Evolutionary conservation across 35 echinoderm and acorn worm species (phyloP).

Genomic region (Hemicentrotus pulcherrimus): DNA sequence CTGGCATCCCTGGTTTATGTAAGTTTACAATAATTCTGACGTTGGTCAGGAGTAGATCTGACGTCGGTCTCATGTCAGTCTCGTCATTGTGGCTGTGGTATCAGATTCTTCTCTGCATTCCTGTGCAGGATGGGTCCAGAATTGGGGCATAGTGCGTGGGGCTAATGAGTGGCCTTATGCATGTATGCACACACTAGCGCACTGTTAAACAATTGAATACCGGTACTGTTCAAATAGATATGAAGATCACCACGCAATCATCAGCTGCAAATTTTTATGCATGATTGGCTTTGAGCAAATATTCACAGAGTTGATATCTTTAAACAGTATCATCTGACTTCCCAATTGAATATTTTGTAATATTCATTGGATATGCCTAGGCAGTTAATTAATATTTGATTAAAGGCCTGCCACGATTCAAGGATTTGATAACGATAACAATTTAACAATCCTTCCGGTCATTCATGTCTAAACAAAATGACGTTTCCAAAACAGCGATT

Average conservation of each 20-base stretch:
- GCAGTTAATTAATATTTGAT: not conserved
- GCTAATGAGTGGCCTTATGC: not conserved
- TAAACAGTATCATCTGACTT: not conserved
- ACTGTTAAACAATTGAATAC: not conserved
- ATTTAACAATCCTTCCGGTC: no score
- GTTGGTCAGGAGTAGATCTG: no score
- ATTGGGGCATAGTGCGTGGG: not conserved
- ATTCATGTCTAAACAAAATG: not conserved
- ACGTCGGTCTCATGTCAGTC: no score
- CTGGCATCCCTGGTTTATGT: no score
- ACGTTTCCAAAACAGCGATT: not conserved
- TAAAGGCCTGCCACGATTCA: not conserved
- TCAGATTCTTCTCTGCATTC: not conserved
- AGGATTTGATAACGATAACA: no score
- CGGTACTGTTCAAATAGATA: not conserved
- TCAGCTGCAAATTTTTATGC: not conserved
- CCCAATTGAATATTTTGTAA: not conserved
- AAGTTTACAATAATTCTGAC: no score
- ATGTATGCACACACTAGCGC: not conserved
- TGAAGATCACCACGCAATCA: not conserved
- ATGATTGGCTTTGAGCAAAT: not conserved
- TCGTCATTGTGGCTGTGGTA: no score
- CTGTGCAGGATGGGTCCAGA: not conserved
- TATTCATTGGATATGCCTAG: not conserved
- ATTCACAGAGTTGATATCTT: not conserved